A percentile compares a stretch with the other conserved stretches of the same genome.
phyloP scores from a whole-genome alignment of 2,113 vertebrate species.

The Cyphomyrus plagiostoma region DNA sequence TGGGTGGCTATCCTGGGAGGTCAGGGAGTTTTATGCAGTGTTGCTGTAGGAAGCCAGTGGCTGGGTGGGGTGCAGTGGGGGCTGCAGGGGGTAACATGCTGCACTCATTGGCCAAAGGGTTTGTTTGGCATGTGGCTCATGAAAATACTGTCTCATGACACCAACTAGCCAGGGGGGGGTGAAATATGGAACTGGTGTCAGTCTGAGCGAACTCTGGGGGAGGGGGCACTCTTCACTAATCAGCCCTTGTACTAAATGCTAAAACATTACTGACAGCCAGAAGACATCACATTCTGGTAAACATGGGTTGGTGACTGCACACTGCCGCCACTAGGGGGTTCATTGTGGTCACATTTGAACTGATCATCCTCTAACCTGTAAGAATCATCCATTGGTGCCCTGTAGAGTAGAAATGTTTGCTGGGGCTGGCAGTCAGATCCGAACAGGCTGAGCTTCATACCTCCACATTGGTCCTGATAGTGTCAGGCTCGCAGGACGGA shows the following conservation, averaged over 20 bases:
- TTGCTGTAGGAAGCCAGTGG: slow-evolving; percentile 31
- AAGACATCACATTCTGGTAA: background rate
- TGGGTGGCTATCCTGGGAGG: background rate
- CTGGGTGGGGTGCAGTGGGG: background rate
- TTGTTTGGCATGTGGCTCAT: background rate
- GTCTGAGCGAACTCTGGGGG: too few species aligned
- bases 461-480: background rate
- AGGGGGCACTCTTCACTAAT: background rate
- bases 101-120: background rate
- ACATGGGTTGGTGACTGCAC: background rate
- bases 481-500: too few species aligned
- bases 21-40: background rate
- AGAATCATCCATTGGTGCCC: background rate
- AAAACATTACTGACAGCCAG: background rate
- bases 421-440: background rate
- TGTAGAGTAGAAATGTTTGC: background rate
- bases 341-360: background rate
- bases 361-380: background rate
- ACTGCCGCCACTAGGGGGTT: background rate
- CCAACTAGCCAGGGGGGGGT: background rate
- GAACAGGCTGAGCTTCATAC: background rate
- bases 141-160: background rate
- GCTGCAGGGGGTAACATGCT: background rate
- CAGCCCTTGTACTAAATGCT: slow-evolving; percentile 10
- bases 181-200: background rate